Conservation (phyloP, 2,888 invertebrate genomes). For the Chrysomela aeneicollis region DNA sequence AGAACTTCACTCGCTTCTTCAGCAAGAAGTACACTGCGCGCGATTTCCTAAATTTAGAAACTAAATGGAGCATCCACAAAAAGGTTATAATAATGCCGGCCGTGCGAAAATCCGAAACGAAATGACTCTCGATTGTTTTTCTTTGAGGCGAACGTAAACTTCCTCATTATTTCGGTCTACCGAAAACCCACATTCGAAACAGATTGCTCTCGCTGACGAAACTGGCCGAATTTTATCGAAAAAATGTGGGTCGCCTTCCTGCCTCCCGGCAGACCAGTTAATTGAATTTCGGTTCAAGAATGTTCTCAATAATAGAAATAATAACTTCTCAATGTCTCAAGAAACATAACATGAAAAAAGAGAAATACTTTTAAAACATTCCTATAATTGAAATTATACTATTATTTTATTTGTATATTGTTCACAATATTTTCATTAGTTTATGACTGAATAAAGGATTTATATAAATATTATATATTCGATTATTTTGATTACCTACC, state of each 20-base stretch:
- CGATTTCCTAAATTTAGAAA: conserved; percentile 13
- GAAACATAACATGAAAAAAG: too few relatives aligned
- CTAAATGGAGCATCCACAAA: neutral
- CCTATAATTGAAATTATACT: too few relatives aligned
- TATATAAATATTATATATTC: too few relatives aligned
- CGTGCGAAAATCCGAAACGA: conserved; percentile 12
- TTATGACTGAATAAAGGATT: too few relatives aligned
- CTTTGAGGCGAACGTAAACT: conserved; percentile 14
- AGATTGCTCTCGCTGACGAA: conserved; percentile 5
- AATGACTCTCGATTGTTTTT: conserved; percentile 13
- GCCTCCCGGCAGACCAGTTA: conserved; percentile 1
- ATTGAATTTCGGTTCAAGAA: neutral
- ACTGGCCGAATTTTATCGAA: conserved; percentile 2
- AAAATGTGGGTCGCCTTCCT: conserved; percentile 9
- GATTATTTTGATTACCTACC: too few relatives aligned
- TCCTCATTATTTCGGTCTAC: conserved; percentile 4
- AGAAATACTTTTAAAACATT: too few relatives aligned
- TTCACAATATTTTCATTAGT: too few relatives aligned
- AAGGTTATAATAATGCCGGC: neutral
- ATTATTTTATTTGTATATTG: too few relatives aligned
- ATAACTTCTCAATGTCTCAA: too few relatives aligned
- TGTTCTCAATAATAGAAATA: too few relatives aligned
- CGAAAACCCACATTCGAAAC: conserved; percentile 10
- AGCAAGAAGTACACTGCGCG: conserved; percentile 6
- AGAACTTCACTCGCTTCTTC: neutral